phyloP scores from a whole-genome alignment of 2,113 vertebrate genomes.

The Spea multiplicata region DNA sequence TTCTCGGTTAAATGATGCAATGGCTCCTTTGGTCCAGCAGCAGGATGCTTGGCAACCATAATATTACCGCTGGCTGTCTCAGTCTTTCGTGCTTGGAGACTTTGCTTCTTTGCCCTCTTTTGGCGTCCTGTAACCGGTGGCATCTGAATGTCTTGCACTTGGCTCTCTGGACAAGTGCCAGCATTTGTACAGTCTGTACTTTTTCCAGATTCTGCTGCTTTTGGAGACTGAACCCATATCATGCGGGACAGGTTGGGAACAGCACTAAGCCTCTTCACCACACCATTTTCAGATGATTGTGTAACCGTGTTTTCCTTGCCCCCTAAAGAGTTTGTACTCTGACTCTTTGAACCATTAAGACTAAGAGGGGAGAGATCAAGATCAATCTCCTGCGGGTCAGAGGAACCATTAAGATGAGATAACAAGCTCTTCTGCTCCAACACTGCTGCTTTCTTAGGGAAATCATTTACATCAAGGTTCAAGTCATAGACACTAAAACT shows the following conservation, averaged over 20 bases:
- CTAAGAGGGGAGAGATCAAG: constrained; percentile 91
- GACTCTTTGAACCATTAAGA: constrained; percentile 80
- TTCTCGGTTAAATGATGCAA: constrained; percentile 60
- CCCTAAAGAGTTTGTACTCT: constrained; percentile 60
- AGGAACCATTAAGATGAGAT: constrained; percentile 85
- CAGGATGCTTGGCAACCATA: constrained; percentile 27
- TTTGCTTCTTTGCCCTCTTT: constrained; percentile 86
- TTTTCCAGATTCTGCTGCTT: constrained; percentile 62
- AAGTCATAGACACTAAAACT: constrained; percentile 94
- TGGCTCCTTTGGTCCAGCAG: constrained; percentile 61
- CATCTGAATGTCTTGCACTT: background rate
- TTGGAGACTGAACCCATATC: constrained; percentile 86
- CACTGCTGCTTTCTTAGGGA: constrained; percentile 87
- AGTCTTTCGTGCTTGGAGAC: constrained; percentile 65
- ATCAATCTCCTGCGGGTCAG: constrained; percentile 89
- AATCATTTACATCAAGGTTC: constrained; percentile 90
- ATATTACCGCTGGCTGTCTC: constrained; percentile 15
- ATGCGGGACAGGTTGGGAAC: constrained; percentile 88
- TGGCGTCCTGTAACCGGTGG: constrained; percentile 61
- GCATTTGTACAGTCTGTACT: constrained; percentile 56
- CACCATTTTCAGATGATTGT: constrained; percentile 63
- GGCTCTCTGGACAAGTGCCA: constrained; percentile 53
- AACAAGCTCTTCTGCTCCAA: constrained; percentile 84
- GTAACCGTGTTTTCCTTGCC: constrained; percentile 52
- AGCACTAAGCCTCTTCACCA: constrained; percentile 80